Conservation (phyloP, 2,797 vertebrate genomes). For the Muscicapa comitata region DNA sequence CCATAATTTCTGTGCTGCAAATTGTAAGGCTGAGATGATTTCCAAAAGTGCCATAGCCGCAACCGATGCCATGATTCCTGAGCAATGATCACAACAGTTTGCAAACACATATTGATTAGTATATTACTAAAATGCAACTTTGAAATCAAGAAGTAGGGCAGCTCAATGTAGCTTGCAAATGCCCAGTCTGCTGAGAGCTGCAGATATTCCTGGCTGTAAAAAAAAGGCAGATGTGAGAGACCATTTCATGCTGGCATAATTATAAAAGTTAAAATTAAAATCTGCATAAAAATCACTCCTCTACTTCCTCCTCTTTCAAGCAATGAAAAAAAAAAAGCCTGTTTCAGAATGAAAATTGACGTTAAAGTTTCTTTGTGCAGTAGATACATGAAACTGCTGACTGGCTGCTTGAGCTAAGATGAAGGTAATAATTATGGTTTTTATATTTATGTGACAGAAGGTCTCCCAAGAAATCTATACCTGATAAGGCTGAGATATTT, state of each 20-base stretch:
- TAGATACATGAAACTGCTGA: neutral
- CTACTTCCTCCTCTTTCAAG: neutral
- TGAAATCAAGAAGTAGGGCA: neutral
- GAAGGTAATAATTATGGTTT: neutral
- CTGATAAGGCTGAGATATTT: neutral
- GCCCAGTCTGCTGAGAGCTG: neutral
- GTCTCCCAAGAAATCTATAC: neutral
- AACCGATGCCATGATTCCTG: slow-evolving; percentile 17
- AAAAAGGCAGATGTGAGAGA: neutral
- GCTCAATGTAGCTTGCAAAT: neutral
- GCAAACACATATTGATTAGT: slow-evolving; percentile 38
- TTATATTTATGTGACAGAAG: neutral
- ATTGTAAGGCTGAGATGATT: slow-evolving; percentile 46
- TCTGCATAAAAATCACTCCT: neutral
- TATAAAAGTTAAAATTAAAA: neutral
- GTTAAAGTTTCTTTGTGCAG: neutral
- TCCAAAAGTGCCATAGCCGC: slow-evolving; percentile 14
- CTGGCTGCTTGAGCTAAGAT: neutral
- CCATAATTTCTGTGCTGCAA: slow-evolving; percentile 36
- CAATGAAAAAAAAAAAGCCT: neutral
- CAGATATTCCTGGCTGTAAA: neutral
- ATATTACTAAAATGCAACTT: neutral
- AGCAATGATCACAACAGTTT: slow-evolving; percentile 36
- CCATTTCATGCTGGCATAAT: neutral
- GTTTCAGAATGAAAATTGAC: neutral